Conservation (phyloP, 1,140 invertebrate genomes). For the Vanessa atalanta region DNA sequence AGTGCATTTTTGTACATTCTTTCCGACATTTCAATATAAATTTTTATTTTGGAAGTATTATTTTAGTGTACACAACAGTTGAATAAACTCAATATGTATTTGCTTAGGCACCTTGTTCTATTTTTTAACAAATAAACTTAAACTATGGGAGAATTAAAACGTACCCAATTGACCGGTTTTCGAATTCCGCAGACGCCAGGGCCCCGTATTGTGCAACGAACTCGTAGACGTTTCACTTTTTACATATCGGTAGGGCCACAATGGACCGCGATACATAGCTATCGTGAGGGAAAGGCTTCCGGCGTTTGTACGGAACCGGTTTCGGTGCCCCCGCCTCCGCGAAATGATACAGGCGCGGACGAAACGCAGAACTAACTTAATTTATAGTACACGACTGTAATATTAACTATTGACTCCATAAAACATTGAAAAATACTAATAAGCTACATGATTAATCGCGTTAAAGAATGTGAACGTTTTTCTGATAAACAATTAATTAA, state of each 20-base stretch:
- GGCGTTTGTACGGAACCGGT: slow-evolving; percentile 60
- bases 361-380: slow-evolving; percentile 15
- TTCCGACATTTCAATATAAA: too few relatives aligned
- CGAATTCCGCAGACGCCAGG: slow-evolving; percentile 20
- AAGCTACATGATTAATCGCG: too few relatives aligned
- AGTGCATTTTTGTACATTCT: too few relatives aligned
- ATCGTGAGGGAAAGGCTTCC: slow-evolving; percentile 62
- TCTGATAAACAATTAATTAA: too few relatives aligned
- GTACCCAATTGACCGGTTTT: slow-evolving; percentile 16
- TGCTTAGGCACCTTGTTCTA: neutral
- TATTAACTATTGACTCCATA: too few relatives aligned
- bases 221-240: slow-evolving; percentile 43
- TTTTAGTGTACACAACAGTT: too few relatives aligned
- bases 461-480: too few relatives aligned
- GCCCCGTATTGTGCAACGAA: slow-evolving; percentile 37
- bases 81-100: too few relatives aligned
- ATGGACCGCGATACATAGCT: slow-evolving; percentile 37
- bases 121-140: neutral
- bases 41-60: too few relatives aligned
- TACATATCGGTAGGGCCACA: slow-evolving; percentile 42
- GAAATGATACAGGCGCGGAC: slow-evolving; percentile 30
- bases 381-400: neutral
- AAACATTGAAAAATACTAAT: too few relatives aligned
- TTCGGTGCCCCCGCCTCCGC: slow-evolving; percentile 39
- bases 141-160: neutral